Evolutionary conservation across 1,140 invertebrate species (phyloP), one percentile per base, ranked within the genome.

Genomic region (Bombus turneri): DNA sequence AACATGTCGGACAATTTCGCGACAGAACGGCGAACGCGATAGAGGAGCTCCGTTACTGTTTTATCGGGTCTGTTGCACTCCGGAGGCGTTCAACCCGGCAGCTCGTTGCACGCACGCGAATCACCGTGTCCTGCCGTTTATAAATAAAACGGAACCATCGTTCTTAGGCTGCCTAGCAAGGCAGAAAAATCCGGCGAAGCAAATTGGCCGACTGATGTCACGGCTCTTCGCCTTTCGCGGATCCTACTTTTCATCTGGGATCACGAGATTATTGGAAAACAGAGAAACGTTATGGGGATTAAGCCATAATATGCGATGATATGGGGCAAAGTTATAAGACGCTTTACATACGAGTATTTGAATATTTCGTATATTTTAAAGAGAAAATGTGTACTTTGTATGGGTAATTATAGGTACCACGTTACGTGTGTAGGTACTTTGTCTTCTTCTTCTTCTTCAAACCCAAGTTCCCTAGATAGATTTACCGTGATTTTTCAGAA

Each of bases 51-150:
- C 37, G 75, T 77, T 77, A 77, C 75, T 53, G 37, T 62, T 77
- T 59, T 77, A 59, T 77, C 57, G 37, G 57, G 75, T 77, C 75
- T 77, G 75, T 39, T 77, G 75, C 75, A 77, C 75, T 77, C 75
- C 15, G 57, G 15, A 77, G 75, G 75, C 75, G 75, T 77, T 77
- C 75, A 77, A 77, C 75, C 75, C 75, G 75, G 75, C 75, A 77
- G 75, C 75, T 77, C 37, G 57, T 77, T 77, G 34, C 57, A 39
- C 75, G 57, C 75, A 77, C 75, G 75, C 75, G 75, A 77, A 77
- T 77, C 75, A 77, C 75, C 53, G 53, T 39, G 74, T 76, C 74
- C 53, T 77, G 75, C 25, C 57, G 75, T 59, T 77, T 77, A 77
- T 77, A 77, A 62, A 77, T 62, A 62, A 77, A 62, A 77, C 75